A percentile compares a stretch with the other conserved stretches of the same genome.
phyloP scores from a whole-genome alignment of 2,888 invertebrate species.

The Phyto melanocephala region DNA sequence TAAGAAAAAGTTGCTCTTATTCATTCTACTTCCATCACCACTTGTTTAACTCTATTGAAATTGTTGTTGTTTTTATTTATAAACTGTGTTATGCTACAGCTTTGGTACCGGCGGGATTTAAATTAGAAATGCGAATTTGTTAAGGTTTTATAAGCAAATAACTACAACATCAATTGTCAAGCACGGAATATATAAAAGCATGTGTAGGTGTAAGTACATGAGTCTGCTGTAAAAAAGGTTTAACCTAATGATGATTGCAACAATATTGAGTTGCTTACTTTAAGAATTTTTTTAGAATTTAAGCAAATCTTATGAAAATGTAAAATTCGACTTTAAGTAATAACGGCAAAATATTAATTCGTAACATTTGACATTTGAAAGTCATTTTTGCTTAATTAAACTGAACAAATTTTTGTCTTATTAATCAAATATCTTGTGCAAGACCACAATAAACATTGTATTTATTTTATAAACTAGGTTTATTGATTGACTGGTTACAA shows the following conservation, averaged over 20 bases:
- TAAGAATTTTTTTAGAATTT: background rate
- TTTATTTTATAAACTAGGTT: background rate
- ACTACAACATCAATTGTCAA: background rate
- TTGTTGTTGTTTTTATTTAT: background rate
- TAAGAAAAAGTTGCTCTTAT: background rate
- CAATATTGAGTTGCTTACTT: background rate
- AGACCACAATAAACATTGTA: no score
- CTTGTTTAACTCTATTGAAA: background rate
- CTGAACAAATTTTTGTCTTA: background rate
- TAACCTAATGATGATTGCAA: background rate
- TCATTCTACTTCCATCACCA: background rate
- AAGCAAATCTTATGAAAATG: background rate
- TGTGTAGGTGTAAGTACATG: background rate
- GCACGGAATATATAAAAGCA: background rate
- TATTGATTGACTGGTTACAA: background rate
- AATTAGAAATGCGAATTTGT: background rate
- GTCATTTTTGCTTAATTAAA: background rate
- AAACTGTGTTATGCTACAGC: background rate
- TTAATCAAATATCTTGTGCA: background rate
- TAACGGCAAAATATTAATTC: no score
- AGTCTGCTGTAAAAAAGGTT: background rate
- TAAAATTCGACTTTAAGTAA: no score
- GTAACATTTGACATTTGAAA: background rate
- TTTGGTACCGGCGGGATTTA: background rate
- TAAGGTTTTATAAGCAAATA: background rate